Conservation (phyloP, 2,113 vertebrate genomes). For the Rhegmatorhina hoffmannsi region DNA sequence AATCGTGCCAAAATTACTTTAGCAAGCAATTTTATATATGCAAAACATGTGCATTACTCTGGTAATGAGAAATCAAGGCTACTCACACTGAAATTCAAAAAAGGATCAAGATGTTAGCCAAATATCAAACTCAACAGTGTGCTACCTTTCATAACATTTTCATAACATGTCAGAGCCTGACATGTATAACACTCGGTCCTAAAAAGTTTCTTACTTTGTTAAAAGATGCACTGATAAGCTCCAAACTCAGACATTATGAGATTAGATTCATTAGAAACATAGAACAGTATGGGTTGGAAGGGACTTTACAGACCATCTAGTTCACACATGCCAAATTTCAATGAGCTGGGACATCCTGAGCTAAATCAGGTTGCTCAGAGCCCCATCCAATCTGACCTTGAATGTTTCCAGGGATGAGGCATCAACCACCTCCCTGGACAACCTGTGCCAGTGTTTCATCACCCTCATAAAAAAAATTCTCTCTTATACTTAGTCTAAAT, state of each 20-base stretch:
- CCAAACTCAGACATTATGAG: neutral
- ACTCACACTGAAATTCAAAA: neutral
- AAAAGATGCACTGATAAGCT: neutral
- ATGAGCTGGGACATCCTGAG: neutral
- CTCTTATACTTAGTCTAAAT: neutral
- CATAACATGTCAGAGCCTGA: neutral
- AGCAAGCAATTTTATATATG: neutral
- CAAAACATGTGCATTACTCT: neutral
- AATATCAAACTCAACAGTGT: neutral
- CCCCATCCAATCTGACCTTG: fast-evolving
- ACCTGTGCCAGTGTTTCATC: neutral
- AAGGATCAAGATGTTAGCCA: neutral
- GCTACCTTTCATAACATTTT: neutral
- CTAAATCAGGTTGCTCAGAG: neutral
- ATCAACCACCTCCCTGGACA: neutral
- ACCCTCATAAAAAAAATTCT: fast-evolving
- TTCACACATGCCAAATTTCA: neutral
- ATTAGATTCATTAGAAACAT: neutral
- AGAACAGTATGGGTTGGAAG: neutral
- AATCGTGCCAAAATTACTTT: neutral
- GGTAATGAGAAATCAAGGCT: neutral
- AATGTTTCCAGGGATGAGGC: neutral
- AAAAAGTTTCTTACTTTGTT: neutral
- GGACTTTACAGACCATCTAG: neutral
- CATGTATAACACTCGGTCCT: neutral